phyloP scores from a whole-genome alignment of 2,888 invertebrate species.

The Anagyrus pseudococci region DNA sequence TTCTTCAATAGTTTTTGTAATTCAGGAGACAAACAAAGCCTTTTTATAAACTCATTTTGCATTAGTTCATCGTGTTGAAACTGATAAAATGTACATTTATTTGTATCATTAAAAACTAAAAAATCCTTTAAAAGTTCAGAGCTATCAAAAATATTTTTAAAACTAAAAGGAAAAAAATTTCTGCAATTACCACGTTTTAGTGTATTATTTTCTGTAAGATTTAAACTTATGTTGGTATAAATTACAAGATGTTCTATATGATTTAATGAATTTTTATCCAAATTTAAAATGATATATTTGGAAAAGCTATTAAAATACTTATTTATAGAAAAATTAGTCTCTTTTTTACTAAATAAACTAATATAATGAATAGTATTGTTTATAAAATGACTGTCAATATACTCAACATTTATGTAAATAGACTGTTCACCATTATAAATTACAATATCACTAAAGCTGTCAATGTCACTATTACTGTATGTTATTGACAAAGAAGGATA shows the following conservation, averaged over 20 bases:
- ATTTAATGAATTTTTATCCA: constrained; percentile 36
- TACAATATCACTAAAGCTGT: constrained; percentile 39
- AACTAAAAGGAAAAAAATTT: constrained; percentile 25
- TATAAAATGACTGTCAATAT: constrained; percentile 42
- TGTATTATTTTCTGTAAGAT: constrained; percentile 42
- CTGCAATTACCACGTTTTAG: constrained; percentile 37
- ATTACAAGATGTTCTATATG: constrained; percentile 44
- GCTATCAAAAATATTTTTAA: constrained; percentile 13
- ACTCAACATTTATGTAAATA: constrained; percentile 45
- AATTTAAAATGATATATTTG: constrained; percentile 37
- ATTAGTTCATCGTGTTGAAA: constrained; percentile 43
- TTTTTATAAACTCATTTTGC: constrained; percentile 44
- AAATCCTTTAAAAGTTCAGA: constrained; percentile 20
- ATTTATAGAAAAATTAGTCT: constrained; percentile 42
- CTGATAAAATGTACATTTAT: constrained; percentile 39
- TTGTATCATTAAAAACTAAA: constrained; percentile 3
- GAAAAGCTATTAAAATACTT: constrained; percentile 46
- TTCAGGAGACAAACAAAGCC: constrained; percentile 44
- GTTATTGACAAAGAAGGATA: constrained; percentile 46
- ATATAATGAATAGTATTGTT: constrained; percentile 43
- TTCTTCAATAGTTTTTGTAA: constrained; percentile 42
- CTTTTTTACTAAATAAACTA: constrained; percentile 43
- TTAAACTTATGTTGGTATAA: constrained; percentile 45
- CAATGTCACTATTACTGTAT: constrained; percentile 43
- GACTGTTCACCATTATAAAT: constrained; percentile 43